These are phyloP conservation scores for Crotophaga sulcirostris DNA, from an alignment of 2,113 vertebrate genomes.

Conservation along the genomic window DNA sequence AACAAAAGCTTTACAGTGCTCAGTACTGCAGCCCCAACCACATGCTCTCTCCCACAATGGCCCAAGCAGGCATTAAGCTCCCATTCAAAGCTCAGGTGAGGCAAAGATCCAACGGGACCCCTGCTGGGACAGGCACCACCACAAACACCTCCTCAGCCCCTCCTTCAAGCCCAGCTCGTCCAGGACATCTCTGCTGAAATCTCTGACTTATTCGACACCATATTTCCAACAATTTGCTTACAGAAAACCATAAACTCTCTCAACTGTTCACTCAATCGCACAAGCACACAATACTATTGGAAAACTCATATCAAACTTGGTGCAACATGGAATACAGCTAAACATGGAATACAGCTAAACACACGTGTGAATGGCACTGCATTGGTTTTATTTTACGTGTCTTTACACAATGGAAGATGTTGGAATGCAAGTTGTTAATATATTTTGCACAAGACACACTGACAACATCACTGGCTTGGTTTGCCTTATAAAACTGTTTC, in stretches of 20 bases:
- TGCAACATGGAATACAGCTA: not conserved
- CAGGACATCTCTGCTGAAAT: not conserved
- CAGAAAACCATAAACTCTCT: not conserved
- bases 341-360: not conserved
- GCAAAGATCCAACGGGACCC: not conserved
- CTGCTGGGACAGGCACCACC: not conserved
- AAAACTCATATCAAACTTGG: rapidly evolving
- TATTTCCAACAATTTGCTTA: not conserved
- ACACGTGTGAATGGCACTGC: constrained; percentile 31
- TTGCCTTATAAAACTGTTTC: constrained; percentile 13
- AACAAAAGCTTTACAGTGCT: not conserved
- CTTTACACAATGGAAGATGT: constrained; percentile 43
- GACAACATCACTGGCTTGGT: not conserved
- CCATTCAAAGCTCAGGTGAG: too few relatives aligned
- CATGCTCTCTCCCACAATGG: not conserved
- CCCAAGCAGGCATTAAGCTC: not conserved
- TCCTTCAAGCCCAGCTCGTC: not conserved
- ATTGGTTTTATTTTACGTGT: constrained; percentile 56
- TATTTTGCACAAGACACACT: constrained; percentile 16
- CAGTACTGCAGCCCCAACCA: rapidly evolving
- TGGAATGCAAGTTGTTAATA: constrained; percentile 40
- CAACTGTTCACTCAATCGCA: not conserved
- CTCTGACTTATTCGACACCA: not conserved
- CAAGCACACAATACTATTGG: not conserved
- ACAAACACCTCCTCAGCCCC: not conserved